Base-by-base conservation (phyloP, 2,113 vertebrate genomes). In the Nycticorax nycticorax region DNA sequence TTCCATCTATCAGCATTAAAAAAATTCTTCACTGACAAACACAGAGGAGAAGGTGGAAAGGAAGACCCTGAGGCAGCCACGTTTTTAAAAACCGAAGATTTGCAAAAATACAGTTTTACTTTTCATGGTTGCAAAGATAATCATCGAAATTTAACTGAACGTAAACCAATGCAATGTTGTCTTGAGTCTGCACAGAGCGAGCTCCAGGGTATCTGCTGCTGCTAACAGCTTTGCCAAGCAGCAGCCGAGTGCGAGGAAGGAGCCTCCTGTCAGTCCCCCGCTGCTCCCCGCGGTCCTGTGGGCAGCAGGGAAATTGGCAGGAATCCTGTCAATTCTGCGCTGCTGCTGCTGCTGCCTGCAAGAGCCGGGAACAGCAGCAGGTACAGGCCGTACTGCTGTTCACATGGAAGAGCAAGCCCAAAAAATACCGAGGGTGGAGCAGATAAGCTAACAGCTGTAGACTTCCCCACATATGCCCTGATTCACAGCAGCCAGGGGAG, bases 291-390 rank as follows among this genome's bases (percentile, higher is more conserved):
- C 13, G 52, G 10, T 43, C 77, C 92, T 52, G 56, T 21, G 64
- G 90, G 76, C 76, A 94, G 67, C 59, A 24, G 57, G 53, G 39
- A 87, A 66, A 53, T 3, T 55, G 86, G 74, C 83, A 95, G 67
- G 45, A 87, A 73, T 71, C 66, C 8, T 9, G 4, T 85, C 83
- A 33, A 20, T 60, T 52, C 73, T 39, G 12, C 18, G 55, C 81
- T 63, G 4, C 60, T 71, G 47, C 73, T 71, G 52, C 89, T 52
- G 47, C 73, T 71, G 56, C 89, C 77, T 75, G 62, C 53, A 47
- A 86, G 33, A 89, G 89, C 57, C 73, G 50, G 69, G 33, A 89
- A 26, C 14, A 81, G n/a, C 95, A 93, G 88, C 92, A 95, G 84
- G 73, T 60, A 82, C 0, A 33, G 48, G 52, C 33, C 8, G 1